Conservation (phyloP, 2,888 invertebrate genomes). For the Troides helena region DNA sequence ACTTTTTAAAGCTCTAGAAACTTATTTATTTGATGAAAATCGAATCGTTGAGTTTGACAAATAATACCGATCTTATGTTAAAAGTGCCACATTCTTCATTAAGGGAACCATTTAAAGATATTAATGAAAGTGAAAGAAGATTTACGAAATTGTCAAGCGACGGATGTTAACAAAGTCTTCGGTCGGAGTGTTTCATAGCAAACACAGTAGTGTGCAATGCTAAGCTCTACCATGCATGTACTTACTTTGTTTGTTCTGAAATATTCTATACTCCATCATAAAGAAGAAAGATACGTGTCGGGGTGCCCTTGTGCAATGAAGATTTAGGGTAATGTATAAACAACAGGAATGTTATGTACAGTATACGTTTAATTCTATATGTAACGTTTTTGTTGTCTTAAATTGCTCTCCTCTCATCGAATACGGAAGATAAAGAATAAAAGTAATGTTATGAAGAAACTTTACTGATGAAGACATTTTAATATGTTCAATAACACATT, state of each 20-base stretch:
- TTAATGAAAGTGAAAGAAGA: neutral
- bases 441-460: neutral
- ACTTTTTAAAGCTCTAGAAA: too few relatives aligned
- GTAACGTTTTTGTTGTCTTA: conserved; percentile 81
- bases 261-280: conserved; percentile 49
- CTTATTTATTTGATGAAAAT: too few relatives aligned
- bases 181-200: conserved; percentile 71
- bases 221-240: conserved; percentile 75
- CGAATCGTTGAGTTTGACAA: too few relatives aligned
- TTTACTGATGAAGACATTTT: too few relatives aligned
- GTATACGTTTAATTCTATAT: conserved; percentile 78
- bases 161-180: conserved; percentile 32
- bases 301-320: conserved; percentile 18
- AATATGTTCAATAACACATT: too few relatives aligned
- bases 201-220: conserved; percentile 81
- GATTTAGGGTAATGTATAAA: conserved; percentile 76
- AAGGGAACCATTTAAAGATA: neutral
- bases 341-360: conserved; percentile 81
- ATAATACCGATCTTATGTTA: too few relatives aligned
- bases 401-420: conserved; percentile 71
- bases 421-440: conserved; percentile 24
- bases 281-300: neutral
- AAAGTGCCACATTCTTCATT: neutral
- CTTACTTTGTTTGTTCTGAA: conserved; percentile 80
- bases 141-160: conserved; percentile 8